Conservation (phyloP, 2,888 invertebrate genomes). For the Hecatera dysodea region DNA sequence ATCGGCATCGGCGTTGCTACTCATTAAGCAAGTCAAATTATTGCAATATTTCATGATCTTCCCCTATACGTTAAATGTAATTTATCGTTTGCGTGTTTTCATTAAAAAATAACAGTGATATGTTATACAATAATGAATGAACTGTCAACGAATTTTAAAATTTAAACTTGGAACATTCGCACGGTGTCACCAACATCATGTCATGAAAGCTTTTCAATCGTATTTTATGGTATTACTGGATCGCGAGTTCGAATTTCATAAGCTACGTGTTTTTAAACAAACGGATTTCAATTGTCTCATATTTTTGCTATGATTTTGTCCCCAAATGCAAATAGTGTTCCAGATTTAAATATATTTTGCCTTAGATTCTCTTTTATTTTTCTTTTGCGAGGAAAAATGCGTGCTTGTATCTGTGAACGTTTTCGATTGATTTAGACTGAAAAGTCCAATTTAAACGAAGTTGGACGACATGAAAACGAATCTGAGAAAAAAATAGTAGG, state of each 20-base stretch:
- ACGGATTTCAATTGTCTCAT: constrained; percentile 41
- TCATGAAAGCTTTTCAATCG: constrained; percentile 56
- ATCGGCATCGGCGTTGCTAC: background rate
- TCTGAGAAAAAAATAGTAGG: background rate
- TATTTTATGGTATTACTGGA: constrained; percentile 57
- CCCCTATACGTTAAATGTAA: background rate
- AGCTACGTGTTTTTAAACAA: constrained; percentile 42
- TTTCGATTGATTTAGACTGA: background rate
- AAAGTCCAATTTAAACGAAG: background rate
- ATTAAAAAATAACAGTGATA: constrained; percentile 37
- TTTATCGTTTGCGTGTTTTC: background rate
- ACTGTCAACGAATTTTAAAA: constrained; percentile 72
- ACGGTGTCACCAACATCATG: constrained; percentile 56
- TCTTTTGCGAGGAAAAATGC: background rate
- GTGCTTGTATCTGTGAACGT: background rate
- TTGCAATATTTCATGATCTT: background rate
- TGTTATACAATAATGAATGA: constrained; percentile 32
- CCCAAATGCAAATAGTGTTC: constrained; percentile 28
- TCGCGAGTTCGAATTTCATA: constrained; percentile 60
- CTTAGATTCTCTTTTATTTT: constrained; percentile 6
- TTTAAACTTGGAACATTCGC: constrained; percentile 73
- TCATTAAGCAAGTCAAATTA: background rate
- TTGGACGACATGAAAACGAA: background rate
- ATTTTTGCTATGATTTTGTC: constrained; percentile 36
- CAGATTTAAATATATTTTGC: constrained; percentile 28